Evolutionary conservation across 2,888 invertebrate genomes (phyloP).

Genomic region (Sinotaia quadrata): DNA sequence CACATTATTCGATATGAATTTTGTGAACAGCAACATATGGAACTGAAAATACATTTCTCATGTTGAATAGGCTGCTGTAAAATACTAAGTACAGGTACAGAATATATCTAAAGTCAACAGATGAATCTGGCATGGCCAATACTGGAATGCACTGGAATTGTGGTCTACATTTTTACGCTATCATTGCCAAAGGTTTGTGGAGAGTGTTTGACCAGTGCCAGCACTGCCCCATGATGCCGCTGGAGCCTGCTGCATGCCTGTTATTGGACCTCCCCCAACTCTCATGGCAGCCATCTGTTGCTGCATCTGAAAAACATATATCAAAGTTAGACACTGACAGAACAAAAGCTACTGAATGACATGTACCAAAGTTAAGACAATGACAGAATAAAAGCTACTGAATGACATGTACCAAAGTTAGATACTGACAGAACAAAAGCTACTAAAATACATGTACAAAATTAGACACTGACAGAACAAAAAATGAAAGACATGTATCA

Average conservation of each 20-base stretch:
- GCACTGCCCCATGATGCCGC: constrained; percentile 41
- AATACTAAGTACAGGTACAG: no score
- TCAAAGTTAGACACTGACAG: background rate
- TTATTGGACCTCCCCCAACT: constrained; percentile 42
- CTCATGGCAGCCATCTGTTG: constrained; percentile 61
- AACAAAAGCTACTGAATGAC: background rate
- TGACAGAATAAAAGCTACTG: background rate
- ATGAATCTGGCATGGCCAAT: no score
- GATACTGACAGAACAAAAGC: background rate
- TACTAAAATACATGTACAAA: background rate
- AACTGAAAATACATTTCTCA: no score
- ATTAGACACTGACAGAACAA: background rate
- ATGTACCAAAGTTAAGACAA: background rate
- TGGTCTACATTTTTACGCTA: no score
- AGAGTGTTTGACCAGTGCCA: constrained; percentile 58
- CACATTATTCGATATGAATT: no score
- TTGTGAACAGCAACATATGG: no score
- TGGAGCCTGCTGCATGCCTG: constrained; percentile 40
- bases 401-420: background rate
- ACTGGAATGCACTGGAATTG: no score
- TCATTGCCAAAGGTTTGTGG: constrained; percentile 65
- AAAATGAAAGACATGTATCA: background rate
- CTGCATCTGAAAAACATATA: constrained; percentile 54
- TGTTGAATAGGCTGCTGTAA: no score
- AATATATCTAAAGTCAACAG: no score